These are phyloP conservation scores for Caenorhabditis sp. DNA, from an alignment of 2,888 invertebrate species.

Conservation along the genomic window DNA sequence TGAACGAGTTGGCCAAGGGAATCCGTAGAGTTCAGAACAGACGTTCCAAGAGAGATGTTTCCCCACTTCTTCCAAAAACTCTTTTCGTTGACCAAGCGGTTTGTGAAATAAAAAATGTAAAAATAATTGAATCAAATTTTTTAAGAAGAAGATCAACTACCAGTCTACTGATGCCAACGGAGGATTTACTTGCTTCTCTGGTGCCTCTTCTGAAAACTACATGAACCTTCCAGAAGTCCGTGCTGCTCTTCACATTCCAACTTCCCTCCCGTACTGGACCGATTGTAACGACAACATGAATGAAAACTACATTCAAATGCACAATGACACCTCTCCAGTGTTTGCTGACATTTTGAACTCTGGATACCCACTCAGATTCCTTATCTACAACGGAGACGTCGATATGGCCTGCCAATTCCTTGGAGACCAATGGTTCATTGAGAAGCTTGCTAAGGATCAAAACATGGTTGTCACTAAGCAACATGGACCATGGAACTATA, in stretches of 20 bases:
- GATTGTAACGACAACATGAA: conserved; percentile 76
- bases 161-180: conserved; percentile 72
- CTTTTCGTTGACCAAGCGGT: conserved; percentile 74
- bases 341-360: conserved; percentile 69
- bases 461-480: conserved; percentile 54
- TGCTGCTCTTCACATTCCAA: conserved; percentile 71
- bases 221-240: conserved; percentile 70
- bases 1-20: conserved; percentile 42
- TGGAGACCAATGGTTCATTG: conserved; percentile 81
- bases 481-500: conserved; percentile 75
- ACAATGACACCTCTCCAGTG: conserved; percentile 77
- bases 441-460: conserved; percentile 67
- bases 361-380: conserved; percentile 64
- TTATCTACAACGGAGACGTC: conserved; percentile 80
- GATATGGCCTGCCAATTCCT: conserved; percentile 80
- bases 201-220: conserved; percentile 67
- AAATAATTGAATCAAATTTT: not conserved
- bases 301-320: conserved; percentile 75
- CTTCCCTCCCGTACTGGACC: conserved; percentile 62
- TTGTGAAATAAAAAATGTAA: conserved; percentile 6
- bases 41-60: conserved; percentile 58
- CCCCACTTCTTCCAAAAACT: conserved; percentile 59
- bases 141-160: conserved; percentile 73
- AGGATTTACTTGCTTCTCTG: conserved; percentile 75
- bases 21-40: conserved; percentile 51